phyloP scores from a whole-genome alignment of 2,888 invertebrate genomes.

The Synanthedon andrenaeformis region DNA sequence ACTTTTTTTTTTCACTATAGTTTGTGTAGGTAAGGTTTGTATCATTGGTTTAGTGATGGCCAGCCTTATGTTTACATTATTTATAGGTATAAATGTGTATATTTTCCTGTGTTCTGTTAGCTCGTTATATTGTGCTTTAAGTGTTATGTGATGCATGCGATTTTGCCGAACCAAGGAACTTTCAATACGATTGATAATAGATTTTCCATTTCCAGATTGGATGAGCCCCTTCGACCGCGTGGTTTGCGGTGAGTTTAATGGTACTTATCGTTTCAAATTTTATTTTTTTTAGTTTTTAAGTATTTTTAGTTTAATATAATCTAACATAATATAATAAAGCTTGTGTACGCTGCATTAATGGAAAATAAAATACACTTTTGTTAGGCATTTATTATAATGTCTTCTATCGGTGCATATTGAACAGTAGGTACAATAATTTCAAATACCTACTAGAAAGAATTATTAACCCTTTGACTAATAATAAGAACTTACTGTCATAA shows the following conservation, averaged over 20 bases:
- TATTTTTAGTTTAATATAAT: slow-evolving; percentile 27
- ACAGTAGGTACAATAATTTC: too few relatives aligned
- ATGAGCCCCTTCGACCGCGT: slow-evolving; percentile 95
- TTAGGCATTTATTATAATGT: too few relatives aligned
- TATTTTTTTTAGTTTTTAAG: slow-evolving; percentile 69
- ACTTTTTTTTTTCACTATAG: too few relatives aligned
- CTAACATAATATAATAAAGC: slow-evolving; percentile 4
- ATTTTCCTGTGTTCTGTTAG: neutral
- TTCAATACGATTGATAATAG: slow-evolving; percentile 72
- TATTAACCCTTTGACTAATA: too few relatives aligned
- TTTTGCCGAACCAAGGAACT: slow-evolving; percentile 50
- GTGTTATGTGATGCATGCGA: slow-evolving; percentile 30
- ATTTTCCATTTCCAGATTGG: slow-evolving; percentile 86
- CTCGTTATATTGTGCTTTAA: neutral
- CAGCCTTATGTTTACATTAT: too few relatives aligned
- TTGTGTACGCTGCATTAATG: neutral
- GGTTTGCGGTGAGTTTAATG: slow-evolving; percentile 93
- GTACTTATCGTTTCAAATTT: slow-evolving; percentile 78
- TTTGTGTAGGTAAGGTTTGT: too few relatives aligned
- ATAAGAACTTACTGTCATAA: too few relatives aligned
- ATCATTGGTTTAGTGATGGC: too few relatives aligned
- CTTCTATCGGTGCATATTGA: too few relatives aligned
- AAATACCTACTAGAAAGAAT: too few relatives aligned
- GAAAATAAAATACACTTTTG: too few relatives aligned
- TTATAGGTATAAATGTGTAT: too few relatives aligned